A percentile compares a stretch with the other conserved stretches of the same genome.
phyloP scores from a whole-genome alignment of 2,113 vertebrate genomes.

The Hipposideros armiger region DNA sequence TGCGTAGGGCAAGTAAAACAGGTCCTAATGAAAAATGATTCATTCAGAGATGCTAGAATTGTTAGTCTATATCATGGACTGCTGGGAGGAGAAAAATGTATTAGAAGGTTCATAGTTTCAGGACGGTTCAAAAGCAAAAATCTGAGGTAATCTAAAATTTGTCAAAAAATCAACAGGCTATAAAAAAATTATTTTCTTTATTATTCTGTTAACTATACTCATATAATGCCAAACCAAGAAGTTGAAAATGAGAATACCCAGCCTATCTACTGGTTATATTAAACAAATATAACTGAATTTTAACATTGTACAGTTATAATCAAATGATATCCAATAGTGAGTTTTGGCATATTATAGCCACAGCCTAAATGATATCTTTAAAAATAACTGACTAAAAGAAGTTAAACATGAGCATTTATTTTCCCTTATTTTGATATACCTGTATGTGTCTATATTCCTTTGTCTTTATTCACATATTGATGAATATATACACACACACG shows the following conservation, averaged over 20 bases:
- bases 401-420: background rate
- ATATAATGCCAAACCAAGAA: constrained; percentile 18
- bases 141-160: constrained; percentile 47
- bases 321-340: background rate
- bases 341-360: background rate
- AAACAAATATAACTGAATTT: constrained; percentile 39
- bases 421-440: background rate
- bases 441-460: background rate
- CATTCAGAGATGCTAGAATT: constrained; percentile 64
- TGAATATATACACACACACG: background rate
- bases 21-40: constrained; percentile 69
- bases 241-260: constrained; percentile 50
- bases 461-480: constrained; percentile 35
- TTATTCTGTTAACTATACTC: constrained; percentile 44
- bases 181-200: constrained; percentile 60
- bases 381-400: constrained; percentile 37
- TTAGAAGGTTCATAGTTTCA: constrained; percentile 66
- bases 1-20: constrained; percentile 65
- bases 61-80: constrained; percentile 22
- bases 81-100: constrained; percentile 11
- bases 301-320: background rate
- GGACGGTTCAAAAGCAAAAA: constrained; percentile 64
- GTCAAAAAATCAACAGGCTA: constrained; percentile 23
- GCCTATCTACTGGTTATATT: constrained; percentile 14
- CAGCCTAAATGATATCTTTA: constrained; percentile 7